Percentiles rank a stretch among this genome's conserved stretches.
Evolutionary conservation across 2,113 vertebrate genomes (phyloP).

Genomic region (Zapus hudsonius): DNA sequence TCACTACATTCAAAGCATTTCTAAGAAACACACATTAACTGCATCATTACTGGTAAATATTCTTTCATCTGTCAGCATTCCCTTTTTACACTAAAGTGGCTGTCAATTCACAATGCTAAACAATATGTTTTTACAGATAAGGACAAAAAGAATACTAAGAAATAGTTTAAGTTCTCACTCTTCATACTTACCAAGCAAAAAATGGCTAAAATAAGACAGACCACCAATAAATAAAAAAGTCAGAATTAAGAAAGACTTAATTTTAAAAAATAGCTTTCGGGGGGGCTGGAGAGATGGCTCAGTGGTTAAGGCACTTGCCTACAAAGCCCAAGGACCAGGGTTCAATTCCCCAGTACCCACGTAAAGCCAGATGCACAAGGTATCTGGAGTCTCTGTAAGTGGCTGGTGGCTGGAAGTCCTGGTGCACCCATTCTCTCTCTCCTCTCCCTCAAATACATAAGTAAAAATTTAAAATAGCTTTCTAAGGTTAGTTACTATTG

Average conservation of each 20-base stretch:
- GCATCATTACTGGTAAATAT: slow-evolving; percentile 48
- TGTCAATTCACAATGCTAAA: neutral
- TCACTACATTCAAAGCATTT: slow-evolving; percentile 97
- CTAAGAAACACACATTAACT: slow-evolving; percentile 82
- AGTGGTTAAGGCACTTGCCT: no score
- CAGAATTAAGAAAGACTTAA: slow-evolving; percentile 25
- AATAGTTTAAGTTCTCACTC: neutral
- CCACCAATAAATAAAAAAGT: neutral
- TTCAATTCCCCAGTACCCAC: no score
- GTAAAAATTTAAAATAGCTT: neutral
- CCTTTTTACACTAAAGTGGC: slow-evolving; percentile 13
- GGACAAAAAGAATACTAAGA: neutral
- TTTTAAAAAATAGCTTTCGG: neutral
- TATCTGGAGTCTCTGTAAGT: no score
- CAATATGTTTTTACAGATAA: neutral
- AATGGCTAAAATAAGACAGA: neutral
- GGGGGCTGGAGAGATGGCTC: no score
- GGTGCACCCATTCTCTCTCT: no score
- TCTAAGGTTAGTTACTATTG: neutral
- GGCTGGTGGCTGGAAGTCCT: no score
- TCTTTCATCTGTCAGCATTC: neutral
- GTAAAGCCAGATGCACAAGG: no score
- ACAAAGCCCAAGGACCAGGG: no score
- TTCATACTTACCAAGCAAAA: neutral
- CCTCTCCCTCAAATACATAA: no score